Evolutionary conservation across 2,888 invertebrate genomes (phyloP).

Genomic region (Watsonalla cultraria): DNA sequence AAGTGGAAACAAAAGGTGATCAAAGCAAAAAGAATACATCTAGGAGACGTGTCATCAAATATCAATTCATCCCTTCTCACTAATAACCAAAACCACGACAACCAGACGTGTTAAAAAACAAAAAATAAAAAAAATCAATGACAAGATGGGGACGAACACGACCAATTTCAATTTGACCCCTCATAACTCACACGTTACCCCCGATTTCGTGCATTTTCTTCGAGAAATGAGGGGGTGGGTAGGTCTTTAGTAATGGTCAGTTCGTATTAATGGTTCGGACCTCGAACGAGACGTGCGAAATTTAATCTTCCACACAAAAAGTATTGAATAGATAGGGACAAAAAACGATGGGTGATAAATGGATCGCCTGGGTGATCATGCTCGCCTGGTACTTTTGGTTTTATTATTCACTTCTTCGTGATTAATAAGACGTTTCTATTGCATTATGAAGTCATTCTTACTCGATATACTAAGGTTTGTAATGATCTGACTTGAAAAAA

Average conservation of each 20-base stretch:
- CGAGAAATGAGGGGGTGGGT: constrained; percentile 7
- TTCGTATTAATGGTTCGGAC: constrained; percentile 68
- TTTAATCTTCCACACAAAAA: constrained; percentile 75
- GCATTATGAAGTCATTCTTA: too few relatives aligned
- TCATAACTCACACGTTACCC: constrained; percentile 10
- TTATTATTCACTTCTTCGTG: constrained; percentile 1
- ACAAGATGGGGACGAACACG: constrained; percentile 49
- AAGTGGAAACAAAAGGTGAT: not conserved
- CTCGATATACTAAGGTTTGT: too few relatives aligned
- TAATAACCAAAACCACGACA: constrained; percentile 50
- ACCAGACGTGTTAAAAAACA: constrained; percentile 65
- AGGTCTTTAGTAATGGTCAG: constrained; percentile 42
- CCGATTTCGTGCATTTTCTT: constrained; percentile 1
- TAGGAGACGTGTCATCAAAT: constrained; percentile 40
- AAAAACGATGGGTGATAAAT: constrained; percentile 71
- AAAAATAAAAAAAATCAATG: constrained; percentile 38
- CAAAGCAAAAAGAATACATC: constrained; percentile 12
- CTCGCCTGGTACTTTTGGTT: constrained; percentile 28
- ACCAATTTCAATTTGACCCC: constrained; percentile 34
- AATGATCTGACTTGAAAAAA: too few relatives aligned
- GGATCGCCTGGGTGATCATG: constrained; percentile 50
- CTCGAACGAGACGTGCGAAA: constrained; percentile 65
- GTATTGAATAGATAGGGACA: constrained; percentile 69
- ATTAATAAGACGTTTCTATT: too few relatives aligned
- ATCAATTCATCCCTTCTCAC: constrained; percentile 46